Evolutionary conservation across 2,113 vertebrate genomes (phyloP), one percentile per base, ranked within the genome.

Genomic region (Gulo gulo): DNA sequence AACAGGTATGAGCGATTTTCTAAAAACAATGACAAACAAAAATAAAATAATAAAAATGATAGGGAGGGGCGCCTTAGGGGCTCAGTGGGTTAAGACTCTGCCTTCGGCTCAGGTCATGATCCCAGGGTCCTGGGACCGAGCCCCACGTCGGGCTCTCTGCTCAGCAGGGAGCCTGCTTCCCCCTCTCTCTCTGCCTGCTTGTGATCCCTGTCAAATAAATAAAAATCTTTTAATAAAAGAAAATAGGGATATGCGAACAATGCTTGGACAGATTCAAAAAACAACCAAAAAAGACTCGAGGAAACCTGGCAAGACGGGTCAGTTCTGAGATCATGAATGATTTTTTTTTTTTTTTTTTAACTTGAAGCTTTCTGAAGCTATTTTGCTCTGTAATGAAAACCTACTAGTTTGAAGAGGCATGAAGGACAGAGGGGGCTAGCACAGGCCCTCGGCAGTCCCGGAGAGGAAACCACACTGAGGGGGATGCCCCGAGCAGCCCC

Each of bases 271-370:
- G 24, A 6, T 29, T 57, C 67, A 61, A 2, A 59, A 34, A 45
- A 45, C n/a, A 29, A 42, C 14, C 63, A 24, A 36, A 42, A 63
- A 42, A 87, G 31, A n/a, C 50, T 73, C 1, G 0, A 67, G 10
- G 7, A 29, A 42, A 13, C 4, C 4, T 0, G 7, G n/a, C 52
- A n/a, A 69, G 15, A 45, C 14, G 5, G 12, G 3, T 29, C n/a
- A 7, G 26, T 52, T 13, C 26, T 24, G 36, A 81, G 8, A 31
- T 23, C 0, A 59, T 1, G 1, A 42, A 26, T 5, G 16, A 39
- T 16, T 74, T 1, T 4, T 39, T 15, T 6, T 42, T 42, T 50
- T 11, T 6, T 42, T 12, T 39, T 14, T 57, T 10, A 4, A 59
- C 39, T 36, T 18, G 45, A 47, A 57, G 65, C 36, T 47, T 47